Evolutionary conservation across 2,797 vertebrate genomes (phyloP), one percentile per base, ranked within the genome.

Genomic region (Sebastes taczanowskii): DNA sequence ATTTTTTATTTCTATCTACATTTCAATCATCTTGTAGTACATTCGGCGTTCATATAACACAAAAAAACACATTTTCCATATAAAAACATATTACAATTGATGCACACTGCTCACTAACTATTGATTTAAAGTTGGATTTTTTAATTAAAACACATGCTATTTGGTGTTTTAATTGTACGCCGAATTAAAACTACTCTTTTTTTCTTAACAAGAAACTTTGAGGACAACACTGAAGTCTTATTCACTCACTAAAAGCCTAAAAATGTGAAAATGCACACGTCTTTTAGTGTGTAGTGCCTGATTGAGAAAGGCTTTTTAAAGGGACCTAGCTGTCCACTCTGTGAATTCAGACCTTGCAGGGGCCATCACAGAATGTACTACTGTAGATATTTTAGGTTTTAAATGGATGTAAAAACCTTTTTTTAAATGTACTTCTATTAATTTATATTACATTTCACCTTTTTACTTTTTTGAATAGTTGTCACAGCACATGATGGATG

Each of bases 361-460:
- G 34, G 34, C 34, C 35, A 6, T 78, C 80, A 30, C 84, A 84
- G 46, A 91, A 86, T 88, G 71, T 85, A 74, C 60, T 34, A 49
- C 6, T 85, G 76, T 91, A 79, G 42, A 92, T 89, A 88, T 88
- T 87, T 80, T 61, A 78, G 59, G 4, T 18, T 85, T 85, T 68
- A 29, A 86, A 80, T 64, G 13, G 49, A 78, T 93, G 86, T 92
- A 84, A 84, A 88, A 92, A 18, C 0, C 1, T 2, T 42, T 73
- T 83, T 83, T 64, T 64, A 25, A 80, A 38, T 38, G 35, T 38
- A 14, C 5, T 49, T 25, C 8, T 25, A 25, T 61, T 25, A 32
- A 29, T 29, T 20, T 10, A 0, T 1, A 46, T 59, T 35, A 42
- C 2, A 35, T 14, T 34, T 35, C 16, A 14, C 6, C 9, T 49